phyloP scores from a whole-genome alignment of 2,888 invertebrate genomes.

The Peribatodes rhomboidaria region DNA sequence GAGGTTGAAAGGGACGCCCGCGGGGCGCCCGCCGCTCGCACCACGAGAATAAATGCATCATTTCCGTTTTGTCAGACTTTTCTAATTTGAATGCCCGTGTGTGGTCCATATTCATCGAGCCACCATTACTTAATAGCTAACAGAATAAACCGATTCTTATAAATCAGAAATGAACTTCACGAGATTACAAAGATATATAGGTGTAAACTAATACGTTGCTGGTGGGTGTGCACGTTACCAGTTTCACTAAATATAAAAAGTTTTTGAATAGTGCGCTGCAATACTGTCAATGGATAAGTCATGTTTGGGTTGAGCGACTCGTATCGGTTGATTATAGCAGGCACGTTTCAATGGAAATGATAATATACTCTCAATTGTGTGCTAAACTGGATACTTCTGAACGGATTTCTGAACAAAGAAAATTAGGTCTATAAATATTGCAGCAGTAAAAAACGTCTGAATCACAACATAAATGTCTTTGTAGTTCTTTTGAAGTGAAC shows the following conservation, averaged over 20 bases:
- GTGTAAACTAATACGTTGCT: constrained; percentile 53
- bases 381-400: constrained; percentile 76
- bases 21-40: constrained; percentile 69
- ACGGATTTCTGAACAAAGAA: constrained; percentile 73
- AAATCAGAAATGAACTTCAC: constrained; percentile 63
- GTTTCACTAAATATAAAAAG: constrained; percentile 44
- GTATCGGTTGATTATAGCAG: constrained; percentile 64
- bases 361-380: constrained; percentile 81
- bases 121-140: constrained; percentile 70
- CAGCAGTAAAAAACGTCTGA: constrained; percentile 68
- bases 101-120: constrained; percentile 75
- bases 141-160: constrained; percentile 61
- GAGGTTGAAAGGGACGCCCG: constrained; percentile 79
- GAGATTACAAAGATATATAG: constrained; percentile 55
- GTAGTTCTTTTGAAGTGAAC: constrained; percentile 69
- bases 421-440: constrained; percentile 76
- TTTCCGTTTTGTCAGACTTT: constrained; percentile 81
- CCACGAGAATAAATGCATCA: constrained; percentile 76
- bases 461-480: constrained; percentile 72
- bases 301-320: constrained; percentile 62
- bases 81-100: constrained; percentile 79
- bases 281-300: constrained; percentile 45
- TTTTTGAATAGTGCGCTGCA: constrained; percentile 44
- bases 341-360: constrained; percentile 78
- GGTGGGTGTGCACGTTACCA: constrained; percentile 11